These are phyloP conservation scores for Drosophila mercatorum DNA, from an alignment of 2,888 invertebrate genomes.

Conservation along the genomic window DNA sequence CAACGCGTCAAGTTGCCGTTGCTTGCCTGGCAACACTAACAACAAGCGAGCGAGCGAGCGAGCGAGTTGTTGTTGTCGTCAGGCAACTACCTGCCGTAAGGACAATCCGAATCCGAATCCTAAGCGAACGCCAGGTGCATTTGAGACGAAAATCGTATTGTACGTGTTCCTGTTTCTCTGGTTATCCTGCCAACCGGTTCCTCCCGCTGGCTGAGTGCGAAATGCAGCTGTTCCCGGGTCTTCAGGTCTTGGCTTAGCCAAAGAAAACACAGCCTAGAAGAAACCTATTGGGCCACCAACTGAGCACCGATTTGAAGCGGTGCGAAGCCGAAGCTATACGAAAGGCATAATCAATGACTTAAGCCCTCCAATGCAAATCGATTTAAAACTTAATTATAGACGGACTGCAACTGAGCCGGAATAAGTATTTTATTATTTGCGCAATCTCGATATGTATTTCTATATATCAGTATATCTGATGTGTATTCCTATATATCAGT, in stretches of 20 bases:
- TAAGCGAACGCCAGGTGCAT: slow-evolving; percentile 67
- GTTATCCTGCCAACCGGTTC: slow-evolving; percentile 66
- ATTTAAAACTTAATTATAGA: slow-evolving; percentile 17
- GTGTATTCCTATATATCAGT: too few species aligned
- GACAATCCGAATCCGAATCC: slow-evolving; percentile 51
- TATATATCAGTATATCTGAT: too few species aligned
- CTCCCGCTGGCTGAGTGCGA: slow-evolving; percentile 45
- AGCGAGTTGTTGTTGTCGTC: slow-evolving; percentile 19
- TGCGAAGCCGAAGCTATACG: slow-evolving; percentile 19
- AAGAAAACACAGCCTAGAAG: slow-evolving; percentile 25
- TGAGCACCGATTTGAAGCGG: slow-evolving; percentile 29
- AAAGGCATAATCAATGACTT: slow-evolving; percentile 44
- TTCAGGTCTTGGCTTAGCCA: slow-evolving; percentile 4
- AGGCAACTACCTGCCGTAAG: slow-evolving; percentile 63
- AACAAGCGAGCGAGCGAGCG: slow-evolving; percentile 12
- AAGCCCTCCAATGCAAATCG: slow-evolving; percentile 31
- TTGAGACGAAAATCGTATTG: slow-evolving; percentile 56
- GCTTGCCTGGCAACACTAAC: slow-evolving; percentile 59
- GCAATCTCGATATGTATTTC: too few species aligned
- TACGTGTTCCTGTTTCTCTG: slow-evolving; percentile 33
- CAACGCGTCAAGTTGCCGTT: slow-evolving; percentile 39
- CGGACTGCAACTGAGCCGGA: background rate
- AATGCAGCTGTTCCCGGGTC: slow-evolving; percentile 65
- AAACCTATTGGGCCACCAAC: slow-evolving; percentile 52
- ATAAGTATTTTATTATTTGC: background rate